Evolutionary conservation across 2,888 invertebrate species (phyloP).

Genomic region (Linnaemya tessellans): DNA sequence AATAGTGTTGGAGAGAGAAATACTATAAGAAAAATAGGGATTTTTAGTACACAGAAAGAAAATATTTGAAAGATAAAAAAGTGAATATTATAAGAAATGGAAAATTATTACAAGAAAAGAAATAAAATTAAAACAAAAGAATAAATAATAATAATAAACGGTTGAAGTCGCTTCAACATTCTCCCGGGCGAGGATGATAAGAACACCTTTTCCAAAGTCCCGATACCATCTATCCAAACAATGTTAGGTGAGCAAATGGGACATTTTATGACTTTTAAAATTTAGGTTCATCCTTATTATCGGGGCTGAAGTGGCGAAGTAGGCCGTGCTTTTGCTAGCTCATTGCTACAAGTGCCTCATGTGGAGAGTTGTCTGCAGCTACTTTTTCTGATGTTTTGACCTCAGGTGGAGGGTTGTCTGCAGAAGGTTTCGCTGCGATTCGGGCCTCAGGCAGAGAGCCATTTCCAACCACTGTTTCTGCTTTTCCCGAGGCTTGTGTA

Average conservation of each 20-base stretch:
- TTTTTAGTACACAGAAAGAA: too few relatives aligned
- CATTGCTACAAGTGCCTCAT: neutral
- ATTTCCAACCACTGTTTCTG: too few relatives aligned
- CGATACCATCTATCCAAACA: neutral
- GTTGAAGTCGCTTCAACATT: slow-evolving; percentile 9
- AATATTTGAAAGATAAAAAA: too few relatives aligned
- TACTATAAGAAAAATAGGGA: too few relatives aligned
- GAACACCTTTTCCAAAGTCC: neutral
- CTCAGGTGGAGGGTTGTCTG: neutral
- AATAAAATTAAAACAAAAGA: too few relatives aligned
- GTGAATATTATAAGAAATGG: too few relatives aligned
- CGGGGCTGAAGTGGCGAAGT: neutral
- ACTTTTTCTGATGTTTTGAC: neutral
- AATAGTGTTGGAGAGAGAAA: too few relatives aligned
- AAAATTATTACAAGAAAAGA: too few relatives aligned
- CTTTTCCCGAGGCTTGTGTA: too few relatives aligned
- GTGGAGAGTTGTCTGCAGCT: neutral
- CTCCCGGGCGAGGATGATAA: neutral
- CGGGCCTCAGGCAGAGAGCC: neutral
- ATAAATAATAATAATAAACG: neutral
- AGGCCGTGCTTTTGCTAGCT: neutral
- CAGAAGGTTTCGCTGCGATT: neutral
- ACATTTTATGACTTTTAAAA: neutral
- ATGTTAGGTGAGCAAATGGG: neutral
- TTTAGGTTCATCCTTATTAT: neutral